Evolutionary conservation across 2,113 vertebrate genomes (phyloP), one percentile per base, ranked within the genome.

Genomic region (Psephotus haematonotus): DNA sequence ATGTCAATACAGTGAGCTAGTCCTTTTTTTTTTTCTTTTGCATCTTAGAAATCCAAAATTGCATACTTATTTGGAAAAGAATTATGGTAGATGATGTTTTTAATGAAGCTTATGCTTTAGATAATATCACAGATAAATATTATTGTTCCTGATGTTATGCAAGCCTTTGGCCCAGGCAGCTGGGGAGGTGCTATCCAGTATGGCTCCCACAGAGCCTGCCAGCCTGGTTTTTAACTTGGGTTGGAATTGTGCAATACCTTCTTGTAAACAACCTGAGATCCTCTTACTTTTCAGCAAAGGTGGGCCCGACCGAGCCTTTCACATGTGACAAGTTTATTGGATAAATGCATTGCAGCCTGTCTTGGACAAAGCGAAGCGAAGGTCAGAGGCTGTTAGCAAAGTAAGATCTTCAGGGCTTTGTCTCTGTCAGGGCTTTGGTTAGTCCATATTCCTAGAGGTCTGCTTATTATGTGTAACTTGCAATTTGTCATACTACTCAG

Each of bases 161-260:
- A 92, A 94, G 81, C 50, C 16, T 49, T 63, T 68, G 76, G 90
- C 83, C 71, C 70, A 95, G 43, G 57, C 80, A 96, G 72, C 52
- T 69, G 90, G 88, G 72, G 77, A 90, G 94, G 33, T 49, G 72
- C 46, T 70, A n/a, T 19, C 39, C 25, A 29, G 81, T 9, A 57
- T 20, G 39, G 86, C 53, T 96, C 92, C 80, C 92, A 94, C 74
- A 97, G 90, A 86, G 39, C 89, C 71, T 96, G 92, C 82, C 89
- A 92, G 81, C 86, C 84, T 84, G 79, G 19, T 76, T 94, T 86
- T 88, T 64, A 82, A 72, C 67, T 63, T 12, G 24, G 11, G 44
- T 67, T 60, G 68, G 14, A 53, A 43, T 96, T 94, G 83, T 80
- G 94, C 94, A 97, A 93, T 24, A 72, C 10, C 63, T 75, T 74